Base-by-base conservation (phyloP, 2,888 invertebrate species). In the Xestia xanthographa region DNA sequence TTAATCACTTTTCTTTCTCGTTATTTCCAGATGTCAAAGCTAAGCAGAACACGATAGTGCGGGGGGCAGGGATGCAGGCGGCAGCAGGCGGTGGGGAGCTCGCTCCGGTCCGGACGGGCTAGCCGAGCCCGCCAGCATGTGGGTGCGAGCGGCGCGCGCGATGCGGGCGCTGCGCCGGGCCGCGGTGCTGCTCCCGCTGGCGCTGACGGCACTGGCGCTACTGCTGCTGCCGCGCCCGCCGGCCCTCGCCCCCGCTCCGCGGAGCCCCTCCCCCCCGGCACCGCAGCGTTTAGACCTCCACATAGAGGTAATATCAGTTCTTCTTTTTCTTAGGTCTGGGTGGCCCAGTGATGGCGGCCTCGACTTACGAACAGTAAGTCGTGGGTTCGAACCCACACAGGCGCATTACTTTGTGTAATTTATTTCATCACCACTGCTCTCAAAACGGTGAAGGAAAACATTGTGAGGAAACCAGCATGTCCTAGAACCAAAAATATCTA, bases 141-240 rank as follows among this genome's bases (percentile, higher is more conserved):
- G 94, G 93, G 92, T 95, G 92, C 94, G 96, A 86, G 92, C 91
- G 92, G 93, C 93, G 91, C 94, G 95, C 77, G 92, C 92, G 87
- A 90, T 94, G 89, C 94, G 96, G 79, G 93, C 93, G 89, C 90
- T 95, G 91, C 95, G 95, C 89, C 95, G 96, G 82, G 93, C 91
- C 80, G 93, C 94, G 93, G 93, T 97, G 92, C 93, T 97, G 92
- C 88, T 97, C 94, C 94, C 96, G 93, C 89, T 97, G 94, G 91
- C 90, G 88, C 92, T 97, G 87, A 95, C 97, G 58, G 97, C 96
- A 80, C 92, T 97, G 80, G 96, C 96, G 88, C 92, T 97, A 91
- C 93, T 97, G 93, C 93, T 96, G 90, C 94, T 96, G 90, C 95
- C 95, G 88, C 94, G 95, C 83, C 92, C 95, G 87, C 93, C 93